Evolutionary conservation across 2,797 vertebrate genomes (phyloP).

Genomic region (Tragelaphus eurycerus): DNA sequence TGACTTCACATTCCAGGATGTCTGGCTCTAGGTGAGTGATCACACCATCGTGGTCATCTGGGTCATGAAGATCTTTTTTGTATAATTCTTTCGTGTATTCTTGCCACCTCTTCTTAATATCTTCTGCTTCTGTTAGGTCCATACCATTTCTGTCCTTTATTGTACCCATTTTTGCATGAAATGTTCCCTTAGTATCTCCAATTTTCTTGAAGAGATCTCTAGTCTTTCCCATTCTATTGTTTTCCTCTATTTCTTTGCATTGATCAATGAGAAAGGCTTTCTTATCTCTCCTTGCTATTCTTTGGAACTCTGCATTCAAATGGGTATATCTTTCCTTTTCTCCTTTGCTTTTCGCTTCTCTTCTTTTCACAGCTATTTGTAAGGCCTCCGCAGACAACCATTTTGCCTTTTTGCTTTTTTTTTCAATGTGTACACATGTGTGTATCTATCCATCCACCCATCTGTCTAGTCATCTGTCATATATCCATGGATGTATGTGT

Average conservation of each 20-base stretch:
- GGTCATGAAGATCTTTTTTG: not conserved
- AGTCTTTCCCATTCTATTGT: not conserved
- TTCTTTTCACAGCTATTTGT: not conserved
- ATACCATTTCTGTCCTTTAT: not conserved
- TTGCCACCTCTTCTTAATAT: not conserved
- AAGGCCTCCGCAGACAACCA: not conserved
- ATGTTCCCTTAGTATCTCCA: not conserved
- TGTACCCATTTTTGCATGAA: not conserved
- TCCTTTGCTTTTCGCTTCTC: not conserved
- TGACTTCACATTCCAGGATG: rapidly evolving
- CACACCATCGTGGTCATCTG: not conserved
- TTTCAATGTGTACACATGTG: not conserved
- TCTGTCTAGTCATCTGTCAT: not conserved
- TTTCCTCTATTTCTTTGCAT: not conserved
- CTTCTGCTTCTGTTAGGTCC: not conserved
- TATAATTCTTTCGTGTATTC: not conserved
- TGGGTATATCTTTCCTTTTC: not conserved
- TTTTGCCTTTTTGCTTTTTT: not conserved
- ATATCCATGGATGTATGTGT: not conserved
- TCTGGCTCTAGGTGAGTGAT: not conserved
- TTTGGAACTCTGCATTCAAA: not conserved
- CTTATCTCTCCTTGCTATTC: not conserved
- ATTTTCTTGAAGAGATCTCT: not conserved
- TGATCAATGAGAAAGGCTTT: not conserved
- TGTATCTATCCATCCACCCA: not conserved